Conservation (phyloP, 2,888 invertebrate genomes). For the Allygus modestus region DNA sequence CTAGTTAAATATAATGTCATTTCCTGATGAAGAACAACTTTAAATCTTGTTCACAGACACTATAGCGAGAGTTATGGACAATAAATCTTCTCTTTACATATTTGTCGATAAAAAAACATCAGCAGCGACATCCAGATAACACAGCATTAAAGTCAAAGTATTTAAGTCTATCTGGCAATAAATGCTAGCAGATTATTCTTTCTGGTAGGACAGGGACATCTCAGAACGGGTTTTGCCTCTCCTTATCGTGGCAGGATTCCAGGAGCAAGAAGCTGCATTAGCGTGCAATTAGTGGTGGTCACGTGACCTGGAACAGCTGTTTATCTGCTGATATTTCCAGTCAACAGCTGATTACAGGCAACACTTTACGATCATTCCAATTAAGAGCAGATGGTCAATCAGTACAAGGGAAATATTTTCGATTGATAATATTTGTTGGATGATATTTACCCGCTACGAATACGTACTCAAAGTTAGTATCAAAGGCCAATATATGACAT, state of each 20-base stretch:
- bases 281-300: constrained; percentile 30
- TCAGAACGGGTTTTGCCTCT: constrained; percentile 10
- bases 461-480: no score
- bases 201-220: not conserved
- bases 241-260: constrained; percentile 10
- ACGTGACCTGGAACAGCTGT: constrained; percentile 23
- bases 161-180: not conserved
- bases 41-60: no score
- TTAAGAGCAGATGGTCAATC: not conserved
- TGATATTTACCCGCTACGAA: no score
- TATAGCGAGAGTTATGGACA: no score
- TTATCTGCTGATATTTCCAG: constrained; percentile 12
- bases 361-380: not conserved
- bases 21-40: no score
- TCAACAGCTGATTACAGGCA: constrained; percentile 6
- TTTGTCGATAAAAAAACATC: not conserved
- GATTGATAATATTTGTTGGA: no score
- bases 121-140: not conserved
- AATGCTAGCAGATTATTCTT: not conserved
- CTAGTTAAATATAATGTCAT: no score
- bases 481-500: no score
- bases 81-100: no score
- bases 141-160: not conserved
- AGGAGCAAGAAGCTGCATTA: constrained; percentile 30
- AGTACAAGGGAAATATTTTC: no score